Percentiles rank a stretch among this genome's conserved stretches.
Conservation (phyloP, 2,797 vertebrate genomes). For the Rhincodon typus region DNA sequence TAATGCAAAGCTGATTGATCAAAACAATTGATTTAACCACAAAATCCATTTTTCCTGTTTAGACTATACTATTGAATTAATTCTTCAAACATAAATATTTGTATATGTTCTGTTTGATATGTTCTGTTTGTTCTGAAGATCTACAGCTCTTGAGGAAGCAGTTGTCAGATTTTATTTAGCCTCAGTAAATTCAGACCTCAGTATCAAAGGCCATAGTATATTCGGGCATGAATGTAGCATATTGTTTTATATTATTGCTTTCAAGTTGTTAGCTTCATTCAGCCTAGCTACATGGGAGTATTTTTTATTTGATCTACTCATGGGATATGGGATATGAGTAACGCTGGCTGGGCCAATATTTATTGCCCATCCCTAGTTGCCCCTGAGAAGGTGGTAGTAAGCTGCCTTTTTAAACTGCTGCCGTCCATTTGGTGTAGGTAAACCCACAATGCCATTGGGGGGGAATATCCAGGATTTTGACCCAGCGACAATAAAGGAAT, state of each 20-base stretch:
- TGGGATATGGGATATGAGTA: too few species aligned
- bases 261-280: neutral
- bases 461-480: too few species aligned
- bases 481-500: too few species aligned
- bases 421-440: too few species aligned
- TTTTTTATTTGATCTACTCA: neutral
- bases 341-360: too few species aligned
- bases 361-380: too few species aligned
- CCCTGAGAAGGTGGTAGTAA: too few species aligned
- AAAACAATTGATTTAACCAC: neutral
- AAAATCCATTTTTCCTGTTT: neutral
- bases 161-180: neutral
- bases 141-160: neutral
- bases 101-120: neutral
- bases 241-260: neutral
- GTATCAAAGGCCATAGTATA: neutral
- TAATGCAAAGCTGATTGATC: neutral
- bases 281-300: neutral
- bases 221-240: neutral
- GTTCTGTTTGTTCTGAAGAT: neutral
- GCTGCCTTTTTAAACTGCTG: too few species aligned
- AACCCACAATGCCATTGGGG: too few species aligned
- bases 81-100: neutral
- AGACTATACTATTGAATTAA: neutral
- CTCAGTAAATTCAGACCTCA: neutral